These are phyloP conservation scores for Diplazon laetatorius DNA, from an alignment of 2,888 invertebrate genomes.

Conservation along the genomic window DNA sequence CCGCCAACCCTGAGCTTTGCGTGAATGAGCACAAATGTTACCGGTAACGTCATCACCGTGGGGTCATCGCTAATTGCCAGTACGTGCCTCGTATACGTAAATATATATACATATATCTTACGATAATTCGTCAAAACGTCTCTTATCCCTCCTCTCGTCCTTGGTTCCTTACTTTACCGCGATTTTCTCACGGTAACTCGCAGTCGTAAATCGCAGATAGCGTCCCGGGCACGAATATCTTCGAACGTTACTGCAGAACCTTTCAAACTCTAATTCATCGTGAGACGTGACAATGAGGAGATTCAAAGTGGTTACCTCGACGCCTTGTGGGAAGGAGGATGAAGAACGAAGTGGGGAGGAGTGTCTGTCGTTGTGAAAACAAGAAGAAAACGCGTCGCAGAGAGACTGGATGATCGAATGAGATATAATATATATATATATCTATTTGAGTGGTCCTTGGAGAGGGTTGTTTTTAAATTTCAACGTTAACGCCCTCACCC, in stretches of 20 bases:
- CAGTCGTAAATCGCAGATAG: background rate
- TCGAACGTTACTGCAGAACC: background rate
- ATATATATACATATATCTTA: too few species aligned
- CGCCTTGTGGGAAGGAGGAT: constrained; percentile 12
- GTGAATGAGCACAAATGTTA: constrained; percentile 48
- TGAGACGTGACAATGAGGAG: constrained; percentile 51
- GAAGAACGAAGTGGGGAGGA: background rate
- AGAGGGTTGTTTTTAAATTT: too few species aligned
- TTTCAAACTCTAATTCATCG: constrained; percentile 50
- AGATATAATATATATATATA: background rate
- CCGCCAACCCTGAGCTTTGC: constrained; percentile 47
- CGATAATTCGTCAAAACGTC: constrained; percentile 26
- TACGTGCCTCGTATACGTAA: constrained; percentile 38
- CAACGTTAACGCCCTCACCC: too few species aligned
- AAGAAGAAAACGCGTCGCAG: constrained; percentile 1
- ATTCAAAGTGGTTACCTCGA: constrained; percentile 27
- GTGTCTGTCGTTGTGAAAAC: constrained; percentile 6
- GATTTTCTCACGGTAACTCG: constrained; percentile 1
- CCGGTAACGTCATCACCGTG: constrained; percentile 57
- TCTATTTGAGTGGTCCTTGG: background rate
- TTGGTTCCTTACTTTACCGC: constrained; percentile 29
- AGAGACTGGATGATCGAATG: constrained; percentile 1
- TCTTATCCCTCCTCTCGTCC: constrained; percentile 33
- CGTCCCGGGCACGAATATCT: constrained; percentile 8
- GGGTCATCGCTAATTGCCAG: constrained; percentile 72